phyloP scores from a whole-genome alignment of 1,140 invertebrate genomes.

The Laupala kohalensis region DNA sequence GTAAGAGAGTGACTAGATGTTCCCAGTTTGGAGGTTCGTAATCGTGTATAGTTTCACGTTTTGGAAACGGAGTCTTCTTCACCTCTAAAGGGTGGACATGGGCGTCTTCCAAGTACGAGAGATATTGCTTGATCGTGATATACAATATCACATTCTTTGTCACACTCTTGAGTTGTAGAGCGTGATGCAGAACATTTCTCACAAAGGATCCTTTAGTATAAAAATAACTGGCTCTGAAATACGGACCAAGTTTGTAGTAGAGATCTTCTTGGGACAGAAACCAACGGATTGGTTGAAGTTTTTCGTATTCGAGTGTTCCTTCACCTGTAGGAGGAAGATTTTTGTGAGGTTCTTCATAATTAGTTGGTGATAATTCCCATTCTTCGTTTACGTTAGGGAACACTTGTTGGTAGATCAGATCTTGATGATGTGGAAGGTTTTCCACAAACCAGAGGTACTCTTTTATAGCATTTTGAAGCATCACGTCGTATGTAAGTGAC shows the following conservation, averaged over 20 bases:
- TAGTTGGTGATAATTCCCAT: not conserved
- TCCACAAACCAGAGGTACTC: not conserved
- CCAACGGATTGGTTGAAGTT: not conserved
- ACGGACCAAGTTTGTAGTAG: not conserved
- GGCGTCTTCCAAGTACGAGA: not conserved
- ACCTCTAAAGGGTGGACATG: not conserved
- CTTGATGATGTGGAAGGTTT: not conserved
- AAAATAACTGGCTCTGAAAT: not conserved
- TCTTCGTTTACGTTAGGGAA: not conserved
- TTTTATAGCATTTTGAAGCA: not conserved
- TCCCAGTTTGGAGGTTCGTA: not conserved
- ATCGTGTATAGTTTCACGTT: not conserved
- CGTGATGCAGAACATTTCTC: not conserved
- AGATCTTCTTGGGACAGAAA: not conserved
- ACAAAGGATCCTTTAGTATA: not conserved
- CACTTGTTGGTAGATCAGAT: not conserved
- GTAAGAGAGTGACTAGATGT: not conserved
- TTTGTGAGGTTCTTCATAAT: not conserved
- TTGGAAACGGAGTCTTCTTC: not conserved
- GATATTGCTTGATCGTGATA: not conserved
- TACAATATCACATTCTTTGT: not conserved
- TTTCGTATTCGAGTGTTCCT: not conserved
- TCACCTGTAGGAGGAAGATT: not conserved
- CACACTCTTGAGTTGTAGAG: not conserved
- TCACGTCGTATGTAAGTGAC: not conserved